Evolutionary conservation across 2,113 vertebrate genomes (phyloP).

Genomic region (Centropus unirufus): DNA sequence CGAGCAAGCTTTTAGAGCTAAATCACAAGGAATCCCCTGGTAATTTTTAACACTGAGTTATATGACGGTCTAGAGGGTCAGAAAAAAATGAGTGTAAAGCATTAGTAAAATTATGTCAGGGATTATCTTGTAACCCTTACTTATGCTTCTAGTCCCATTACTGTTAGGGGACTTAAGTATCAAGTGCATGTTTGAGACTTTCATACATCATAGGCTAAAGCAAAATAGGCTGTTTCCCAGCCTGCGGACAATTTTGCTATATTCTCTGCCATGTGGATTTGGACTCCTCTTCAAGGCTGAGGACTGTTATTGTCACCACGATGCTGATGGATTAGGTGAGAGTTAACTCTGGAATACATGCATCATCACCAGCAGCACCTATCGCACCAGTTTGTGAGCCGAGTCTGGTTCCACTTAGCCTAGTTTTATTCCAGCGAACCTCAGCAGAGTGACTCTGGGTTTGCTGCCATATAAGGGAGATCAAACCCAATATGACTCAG

Average conservation of each 20-base stretch:
- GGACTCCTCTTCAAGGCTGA: neutral
- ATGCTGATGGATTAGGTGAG: neutral
- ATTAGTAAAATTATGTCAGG: neutral
- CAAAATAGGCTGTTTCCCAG: neutral
- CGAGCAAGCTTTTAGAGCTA: neutral
- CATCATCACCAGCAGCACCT: neutral
- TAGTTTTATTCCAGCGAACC: neutral
- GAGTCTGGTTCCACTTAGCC: neutral
- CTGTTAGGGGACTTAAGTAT: neutral
- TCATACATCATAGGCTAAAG: neutral
- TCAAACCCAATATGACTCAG: slow-evolving; percentile 47
- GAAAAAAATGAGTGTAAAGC: neutral
- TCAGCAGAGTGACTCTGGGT: slow-evolving; percentile 10
- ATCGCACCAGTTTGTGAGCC: neutral
- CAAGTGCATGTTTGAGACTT: neutral
- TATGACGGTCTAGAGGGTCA: neutral
- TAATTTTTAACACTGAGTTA: slow-evolving; percentile 16
- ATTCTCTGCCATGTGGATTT: neutral
- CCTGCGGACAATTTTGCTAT: neutral
- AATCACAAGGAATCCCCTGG: neutral
- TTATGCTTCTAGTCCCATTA: neutral
- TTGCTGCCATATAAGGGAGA: slow-evolving; percentile 46
- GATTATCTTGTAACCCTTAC: slow-evolving; percentile 23
- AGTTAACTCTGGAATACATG: neutral
- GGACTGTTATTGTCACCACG: neutral